Evolutionary conservation across 2,797 vertebrate genomes (phyloP).

Genomic region (Selene dorsalis): DNA sequence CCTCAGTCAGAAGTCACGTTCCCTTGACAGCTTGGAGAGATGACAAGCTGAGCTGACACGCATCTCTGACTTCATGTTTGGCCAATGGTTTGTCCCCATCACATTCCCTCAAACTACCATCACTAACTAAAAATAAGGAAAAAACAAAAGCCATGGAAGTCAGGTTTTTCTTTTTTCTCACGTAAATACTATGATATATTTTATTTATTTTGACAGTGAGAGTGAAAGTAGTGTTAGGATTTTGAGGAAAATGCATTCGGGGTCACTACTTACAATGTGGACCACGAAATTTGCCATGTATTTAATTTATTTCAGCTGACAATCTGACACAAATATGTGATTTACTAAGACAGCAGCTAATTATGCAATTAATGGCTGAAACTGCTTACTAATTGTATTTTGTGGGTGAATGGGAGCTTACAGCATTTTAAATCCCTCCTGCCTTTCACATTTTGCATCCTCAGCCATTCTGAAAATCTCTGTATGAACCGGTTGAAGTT

Average conservation of each 20-base stretch:
- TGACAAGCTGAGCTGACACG: slow-evolving; percentile 73
- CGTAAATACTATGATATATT: too few species aligned
- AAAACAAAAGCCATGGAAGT: not conserved
- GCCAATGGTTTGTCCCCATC: slow-evolving; percentile 51
- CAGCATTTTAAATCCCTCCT: slow-evolving; percentile 7
- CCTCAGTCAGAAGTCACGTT: slow-evolving; percentile 60
- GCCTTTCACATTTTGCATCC: not conserved
- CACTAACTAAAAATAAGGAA: not conserved
- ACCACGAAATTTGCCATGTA: not conserved
- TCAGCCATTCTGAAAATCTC: not conserved
- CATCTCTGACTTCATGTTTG: slow-evolving; percentile 53
- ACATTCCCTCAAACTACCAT: slow-evolving; percentile 42
- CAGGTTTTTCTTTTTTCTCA: not conserved
- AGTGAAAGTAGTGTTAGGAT: too few species aligned
- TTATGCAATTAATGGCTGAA: slow-evolving; percentile 5
- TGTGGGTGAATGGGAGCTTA: not conserved
- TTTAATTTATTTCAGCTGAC: not conserved
- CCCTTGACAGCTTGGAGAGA: slow-evolving; percentile 72
- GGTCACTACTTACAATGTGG: not conserved
- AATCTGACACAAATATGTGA: slow-evolving; percentile 7
- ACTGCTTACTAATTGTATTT: not conserved
- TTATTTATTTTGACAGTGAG: too few species aligned
- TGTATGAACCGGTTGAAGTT: not conserved
- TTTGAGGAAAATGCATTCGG: not conserved
- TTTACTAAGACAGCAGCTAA: slow-evolving; percentile 10